These are phyloP conservation scores for Heliocidaris erythrogramma DNA, from an alignment of 35 echinoderm and acorn worm genomes.

Conservation along the genomic window DNA sequence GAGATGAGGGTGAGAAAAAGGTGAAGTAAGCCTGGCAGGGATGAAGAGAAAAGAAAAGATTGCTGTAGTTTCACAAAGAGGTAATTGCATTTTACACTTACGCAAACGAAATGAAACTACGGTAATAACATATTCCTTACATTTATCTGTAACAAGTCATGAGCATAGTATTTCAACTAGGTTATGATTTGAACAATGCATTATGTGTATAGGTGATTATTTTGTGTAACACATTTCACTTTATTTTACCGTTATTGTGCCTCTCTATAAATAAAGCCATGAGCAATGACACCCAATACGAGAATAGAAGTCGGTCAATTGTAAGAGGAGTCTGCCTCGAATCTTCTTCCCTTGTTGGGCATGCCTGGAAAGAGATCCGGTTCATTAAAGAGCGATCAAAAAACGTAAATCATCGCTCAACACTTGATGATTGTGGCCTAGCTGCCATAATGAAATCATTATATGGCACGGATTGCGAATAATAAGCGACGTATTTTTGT, in stretches of 20 bases:
- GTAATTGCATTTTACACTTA: too few species aligned
- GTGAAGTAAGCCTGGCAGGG: too few species aligned
- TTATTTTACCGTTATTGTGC: background rate
- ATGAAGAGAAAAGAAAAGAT: too few species aligned
- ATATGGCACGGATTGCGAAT: slow-evolving; percentile 1
- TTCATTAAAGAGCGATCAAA: slow-evolving; percentile 2
- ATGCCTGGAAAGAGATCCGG: background rate
- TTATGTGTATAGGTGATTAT: background rate
- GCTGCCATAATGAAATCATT: slow-evolving; percentile 8
- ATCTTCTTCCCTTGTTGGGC: background rate
- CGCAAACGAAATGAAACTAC: too few species aligned
- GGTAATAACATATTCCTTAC: too few species aligned
- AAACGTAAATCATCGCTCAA: slow-evolving; percentile 17
- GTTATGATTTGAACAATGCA: too few species aligned
- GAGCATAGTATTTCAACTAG: too few species aligned
- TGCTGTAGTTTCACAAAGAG: too few species aligned
- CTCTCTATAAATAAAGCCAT: background rate
- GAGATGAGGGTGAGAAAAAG: too few species aligned
- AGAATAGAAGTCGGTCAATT: background rate
- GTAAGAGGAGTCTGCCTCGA: background rate
- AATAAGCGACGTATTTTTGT: background rate
- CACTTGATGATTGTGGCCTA: background rate
- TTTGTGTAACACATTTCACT: background rate
- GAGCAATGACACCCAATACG: background rate
- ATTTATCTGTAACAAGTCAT: too few species aligned